Base-by-base conservation (phyloP, 2,888 invertebrate species). In the Chaetogeoica ovagalla region DNA sequence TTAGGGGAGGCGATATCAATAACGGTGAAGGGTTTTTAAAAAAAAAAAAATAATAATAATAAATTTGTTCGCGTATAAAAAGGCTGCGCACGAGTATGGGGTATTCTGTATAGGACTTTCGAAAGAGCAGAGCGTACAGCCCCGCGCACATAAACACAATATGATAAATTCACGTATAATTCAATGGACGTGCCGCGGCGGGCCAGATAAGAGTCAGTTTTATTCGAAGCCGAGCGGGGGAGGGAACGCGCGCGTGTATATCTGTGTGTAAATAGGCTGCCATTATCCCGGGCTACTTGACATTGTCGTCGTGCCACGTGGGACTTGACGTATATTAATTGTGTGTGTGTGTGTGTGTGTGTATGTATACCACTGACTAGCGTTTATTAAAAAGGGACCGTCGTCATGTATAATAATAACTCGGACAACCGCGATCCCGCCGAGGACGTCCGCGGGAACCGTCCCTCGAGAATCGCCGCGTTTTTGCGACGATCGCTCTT, bases 351-450 rank as follows among this genome's bases (percentile, higher is more conserved):
- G 30, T 30, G 30, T 30, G 30, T 30, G 21, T 11, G 6, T 57
- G 37, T 23, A 0, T 23, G 52, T 68, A 15, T 7, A 7, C 13
- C 65, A 39, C 30, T 9, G 21, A 11, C 21, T 15, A 48, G 59
- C 59, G 23, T 76, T 76, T 76, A 76, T 76, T 76, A 76, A 76
- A 76, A 76, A 76, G 76, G 76, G 76, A 69, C 68, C 30, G 76
- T 76, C 30, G 76, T 76, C 68, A 30, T 68, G 76, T 69, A 68
- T 60, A 69, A 75, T 75, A 75, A 76, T 69, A 48, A 76, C 68
- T 68, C 68, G 76, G 68, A 76, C 76, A 69, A 76, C 68, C 68
- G 60, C 63, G 43, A 43, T 23, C 6, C 17, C 23, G 75, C 57
- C 19, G 23, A 7, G 19, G 21, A 43, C 39, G 43, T 43, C 43